phyloP scores from a whole-genome alignment of 2,797 vertebrate genomes.

The Gila robusta region DNA sequence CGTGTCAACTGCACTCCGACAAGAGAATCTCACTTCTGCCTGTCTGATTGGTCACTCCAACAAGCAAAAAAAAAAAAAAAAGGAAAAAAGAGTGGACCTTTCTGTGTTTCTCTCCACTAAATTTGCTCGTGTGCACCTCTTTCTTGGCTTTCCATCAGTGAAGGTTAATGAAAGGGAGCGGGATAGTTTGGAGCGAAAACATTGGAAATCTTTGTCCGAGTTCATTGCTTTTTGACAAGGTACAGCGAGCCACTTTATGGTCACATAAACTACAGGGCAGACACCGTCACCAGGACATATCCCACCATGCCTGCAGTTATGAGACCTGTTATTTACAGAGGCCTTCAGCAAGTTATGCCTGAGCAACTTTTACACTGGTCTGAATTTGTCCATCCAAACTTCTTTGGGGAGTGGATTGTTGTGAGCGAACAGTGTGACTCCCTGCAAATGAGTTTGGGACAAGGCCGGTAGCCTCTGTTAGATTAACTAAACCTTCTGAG shows the following conservation, averaged over 20 bases:
- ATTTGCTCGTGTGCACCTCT: slow-evolving; percentile 47
- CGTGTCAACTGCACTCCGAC: slow-evolving; percentile 61
- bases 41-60: slow-evolving; percentile 63
- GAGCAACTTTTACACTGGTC: slow-evolving; percentile 43
- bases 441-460: slow-evolving; percentile 37
- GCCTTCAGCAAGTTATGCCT: slow-evolving; percentile 35
- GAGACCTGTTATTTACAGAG: slow-evolving; percentile 56
- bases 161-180: slow-evolving; percentile 64
- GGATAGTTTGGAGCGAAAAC: slow-evolving; percentile 59
- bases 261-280: slow-evolving; percentile 54
- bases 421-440: slow-evolving; percentile 27
- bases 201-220: slow-evolving; percentile 59
- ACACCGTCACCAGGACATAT: slow-evolving; percentile 42
- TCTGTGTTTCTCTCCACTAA: slow-evolving; percentile 50
- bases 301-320: slow-evolving; percentile 36
- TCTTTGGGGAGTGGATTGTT: slow-evolving; percentile 32
- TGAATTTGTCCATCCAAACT: slow-evolving; percentile 41
- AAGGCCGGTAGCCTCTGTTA: slow-evolving; percentile 17
- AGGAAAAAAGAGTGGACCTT: slow-evolving; percentile 23
- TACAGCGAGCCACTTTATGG: slow-evolving; percentile 60
- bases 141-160: slow-evolving; percentile 60
- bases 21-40: slow-evolving; percentile 58
- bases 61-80: slow-evolving; percentile 42
- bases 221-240: slow-evolving; percentile 60
- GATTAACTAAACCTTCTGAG: slow-evolving; percentile 12